Evolutionary conservation across 2,113 vertebrate genomes (phyloP).

Genomic region (Vidua chalybeata): DNA sequence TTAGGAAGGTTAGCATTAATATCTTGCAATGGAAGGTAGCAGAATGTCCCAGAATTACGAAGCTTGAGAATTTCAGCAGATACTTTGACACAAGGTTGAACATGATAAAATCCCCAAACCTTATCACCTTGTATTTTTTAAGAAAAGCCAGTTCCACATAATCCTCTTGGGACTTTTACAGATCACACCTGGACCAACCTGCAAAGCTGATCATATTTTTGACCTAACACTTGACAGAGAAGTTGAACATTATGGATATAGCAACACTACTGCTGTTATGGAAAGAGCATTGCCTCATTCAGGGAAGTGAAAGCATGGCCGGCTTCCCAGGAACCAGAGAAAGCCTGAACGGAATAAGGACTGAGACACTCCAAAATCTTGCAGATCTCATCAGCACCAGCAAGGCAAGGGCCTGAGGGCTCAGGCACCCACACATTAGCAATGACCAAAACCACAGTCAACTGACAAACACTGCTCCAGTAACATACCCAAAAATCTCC

Average conservation of each 20-base stretch:
- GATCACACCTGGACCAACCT: neutral
- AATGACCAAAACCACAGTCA: neutral
- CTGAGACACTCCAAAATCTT: neutral
- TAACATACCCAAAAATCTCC: neutral
- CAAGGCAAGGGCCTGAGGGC: neutral
- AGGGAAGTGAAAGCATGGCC: neutral
- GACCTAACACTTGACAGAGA: neutral
- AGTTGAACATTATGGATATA: neutral
- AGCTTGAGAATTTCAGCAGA: neutral
- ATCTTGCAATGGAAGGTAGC: neutral
- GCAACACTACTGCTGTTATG: neutral
- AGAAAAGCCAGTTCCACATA: neutral
- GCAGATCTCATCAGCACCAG: neutral
- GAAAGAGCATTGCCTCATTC: neutral
- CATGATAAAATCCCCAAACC: neutral
- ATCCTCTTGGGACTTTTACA: neutral
- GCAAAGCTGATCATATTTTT: neutral
- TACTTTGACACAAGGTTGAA: neutral
- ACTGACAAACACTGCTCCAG: neutral
- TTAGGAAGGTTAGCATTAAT: neutral
- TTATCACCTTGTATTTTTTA: neutral
- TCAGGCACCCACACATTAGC: neutral
- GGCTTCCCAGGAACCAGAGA: neutral
- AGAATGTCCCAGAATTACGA: neutral
- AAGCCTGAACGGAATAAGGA: neutral